Conservation (phyloP, 2,113 vertebrate species). For the Dolichotis patagonum region DNA sequence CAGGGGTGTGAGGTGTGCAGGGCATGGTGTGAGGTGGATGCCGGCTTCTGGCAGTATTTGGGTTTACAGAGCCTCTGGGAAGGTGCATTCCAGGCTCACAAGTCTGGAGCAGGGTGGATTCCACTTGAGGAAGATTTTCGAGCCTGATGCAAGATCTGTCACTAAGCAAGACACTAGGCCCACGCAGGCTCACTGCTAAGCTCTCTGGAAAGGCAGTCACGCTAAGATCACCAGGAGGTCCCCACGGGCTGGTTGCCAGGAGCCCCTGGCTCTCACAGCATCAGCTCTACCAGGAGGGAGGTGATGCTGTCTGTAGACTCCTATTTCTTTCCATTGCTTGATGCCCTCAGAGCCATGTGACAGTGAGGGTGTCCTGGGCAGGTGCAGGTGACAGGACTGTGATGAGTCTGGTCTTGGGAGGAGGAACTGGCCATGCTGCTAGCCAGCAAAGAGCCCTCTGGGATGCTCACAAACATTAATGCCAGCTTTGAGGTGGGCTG, state of each 20-base stretch:
- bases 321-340: fast-evolving
- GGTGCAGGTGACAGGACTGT: not conserved
- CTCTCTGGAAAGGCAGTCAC: not conserved
- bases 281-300: not conserved
- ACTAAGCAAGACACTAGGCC: not conserved
- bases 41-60: not conserved
- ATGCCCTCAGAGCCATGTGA: not conserved
- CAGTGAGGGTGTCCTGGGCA: not conserved
- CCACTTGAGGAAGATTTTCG: not conserved
- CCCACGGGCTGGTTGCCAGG: not conserved
- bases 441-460: not conserved
- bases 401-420: not conserved
- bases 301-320: fast-evolving
- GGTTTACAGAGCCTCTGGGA: not conserved
- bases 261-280: not conserved
- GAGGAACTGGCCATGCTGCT: not conserved
- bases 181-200: not conserved
- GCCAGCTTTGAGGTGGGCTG: not conserved
- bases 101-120: not conserved
- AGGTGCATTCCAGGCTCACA: not conserved
- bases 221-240: not conserved
- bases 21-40: not conserved
- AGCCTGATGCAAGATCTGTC: not conserved
- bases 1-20: not conserved
- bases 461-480: not conserved